These are phyloP conservation scores for Hanleya hanleyi DNA, from an alignment of 2,888 invertebrate species.

Conservation along the genomic window DNA sequence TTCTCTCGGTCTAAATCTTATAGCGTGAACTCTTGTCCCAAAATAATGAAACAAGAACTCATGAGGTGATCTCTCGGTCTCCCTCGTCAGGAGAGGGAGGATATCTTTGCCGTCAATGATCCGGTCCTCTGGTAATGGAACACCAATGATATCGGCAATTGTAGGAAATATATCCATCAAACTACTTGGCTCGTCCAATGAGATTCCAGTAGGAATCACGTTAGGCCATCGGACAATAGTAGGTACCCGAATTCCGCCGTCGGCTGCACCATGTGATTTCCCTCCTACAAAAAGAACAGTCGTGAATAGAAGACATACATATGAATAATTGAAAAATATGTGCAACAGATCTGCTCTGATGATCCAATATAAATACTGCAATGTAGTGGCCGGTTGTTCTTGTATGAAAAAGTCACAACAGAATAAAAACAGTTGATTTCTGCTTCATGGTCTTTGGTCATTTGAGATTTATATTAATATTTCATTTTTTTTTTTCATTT, in stretches of 20 bases:
- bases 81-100: background rate
- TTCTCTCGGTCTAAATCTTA: constrained; percentile 6
- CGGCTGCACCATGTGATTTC: constrained; percentile 44
- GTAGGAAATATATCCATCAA: constrained; percentile 63
- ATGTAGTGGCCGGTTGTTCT: too few species aligned
- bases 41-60: constrained; percentile 14
- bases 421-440: too few species aligned
- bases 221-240: constrained; percentile 49
- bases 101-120: constrained; percentile 9
- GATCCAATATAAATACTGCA: too few species aligned
- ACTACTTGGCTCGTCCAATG: constrained; percentile 37
- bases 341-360: too few species aligned
- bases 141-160: constrained; percentile 37
- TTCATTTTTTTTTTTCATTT: too few species aligned
- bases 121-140: constrained; percentile 22
- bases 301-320: background rate
- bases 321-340: too few species aligned
- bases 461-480: too few species aligned
- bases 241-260: constrained; percentile 65
- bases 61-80: background rate
- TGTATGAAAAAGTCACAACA: too few species aligned
- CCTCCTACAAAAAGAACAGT: constrained; percentile 30
- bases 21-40: background rate
- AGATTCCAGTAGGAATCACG: constrained; percentile 25
- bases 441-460: too few species aligned